A percentile compares a stretch with the other conserved stretches of the same genome.
Conservation (phyloP, 1,140 invertebrate species). For the Piezodorus guildinii region DNA sequence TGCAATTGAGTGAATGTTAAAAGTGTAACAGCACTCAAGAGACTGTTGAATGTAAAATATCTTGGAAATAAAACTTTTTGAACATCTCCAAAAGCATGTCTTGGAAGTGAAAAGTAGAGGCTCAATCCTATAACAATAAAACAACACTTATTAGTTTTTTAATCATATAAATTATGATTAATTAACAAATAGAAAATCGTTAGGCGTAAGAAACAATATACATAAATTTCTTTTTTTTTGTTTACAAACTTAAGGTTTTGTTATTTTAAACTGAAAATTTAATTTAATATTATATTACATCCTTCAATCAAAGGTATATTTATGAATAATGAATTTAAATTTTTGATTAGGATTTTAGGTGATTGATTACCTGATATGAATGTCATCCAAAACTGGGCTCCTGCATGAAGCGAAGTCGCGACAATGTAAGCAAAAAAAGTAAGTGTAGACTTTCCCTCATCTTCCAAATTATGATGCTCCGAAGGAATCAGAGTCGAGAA, state of each 20-base stretch:
- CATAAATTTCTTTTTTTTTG: no score
- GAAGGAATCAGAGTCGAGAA: conserved; percentile 29
- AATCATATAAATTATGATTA: no score
- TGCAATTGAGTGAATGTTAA: conserved; percentile 51
- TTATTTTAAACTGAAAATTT: no score
- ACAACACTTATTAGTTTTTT: not conserved
- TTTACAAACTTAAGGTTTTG: no score
- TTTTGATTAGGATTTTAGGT: not conserved
- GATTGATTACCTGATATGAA: conserved; percentile 57
- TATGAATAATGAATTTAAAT: no score
- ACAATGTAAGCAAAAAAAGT: conserved; percentile 53
- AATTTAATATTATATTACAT: no score
- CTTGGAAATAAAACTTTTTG: conserved; percentile 74
- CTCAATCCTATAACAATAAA: conserved; percentile 52
- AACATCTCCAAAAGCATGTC: conserved; percentile 69
- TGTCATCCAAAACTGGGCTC: conserved; percentile 80
- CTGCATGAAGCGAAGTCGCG: conserved; percentile 63
- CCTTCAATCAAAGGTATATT: no score
- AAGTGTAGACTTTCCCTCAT: conserved; percentile 31
- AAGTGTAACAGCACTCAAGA: conserved; percentile 58
- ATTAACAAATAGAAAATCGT: no score
- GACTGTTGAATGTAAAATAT: conserved; percentile 65
- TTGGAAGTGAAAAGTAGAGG: conserved; percentile 65
- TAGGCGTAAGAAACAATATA: no score
- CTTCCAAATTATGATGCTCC: conserved; percentile 16